Evolutionary conservation across 2,113 vertebrate genomes (phyloP).

Genomic region (Octodon degus): DNA sequence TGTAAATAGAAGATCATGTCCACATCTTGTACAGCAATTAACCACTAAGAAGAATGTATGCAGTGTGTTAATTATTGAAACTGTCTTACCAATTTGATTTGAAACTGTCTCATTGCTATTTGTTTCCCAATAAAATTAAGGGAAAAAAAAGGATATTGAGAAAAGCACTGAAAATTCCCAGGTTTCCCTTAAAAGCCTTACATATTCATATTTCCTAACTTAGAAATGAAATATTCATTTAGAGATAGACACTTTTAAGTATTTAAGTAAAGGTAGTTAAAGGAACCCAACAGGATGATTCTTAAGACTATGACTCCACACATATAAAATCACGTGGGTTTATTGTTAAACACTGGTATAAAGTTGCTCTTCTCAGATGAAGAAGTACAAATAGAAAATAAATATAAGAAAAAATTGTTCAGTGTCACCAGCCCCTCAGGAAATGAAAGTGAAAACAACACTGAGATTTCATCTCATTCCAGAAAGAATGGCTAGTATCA

Average conservation of each 20-base stretch:
- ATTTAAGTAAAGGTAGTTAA: not conserved
- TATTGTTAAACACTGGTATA: constrained; percentile 2
- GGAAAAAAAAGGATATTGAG: too few species aligned
- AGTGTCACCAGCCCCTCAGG: not conserved
- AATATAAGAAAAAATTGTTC: not conserved
- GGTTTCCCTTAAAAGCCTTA: not conserved
- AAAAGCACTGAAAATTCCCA: not conserved
- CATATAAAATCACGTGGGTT: not conserved
- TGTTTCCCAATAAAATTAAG: too few species aligned
- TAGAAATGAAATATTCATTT: constrained; percentile 32
- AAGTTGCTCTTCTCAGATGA: not conserved
- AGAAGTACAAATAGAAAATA: not conserved
- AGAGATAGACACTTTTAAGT: constrained; percentile 4
- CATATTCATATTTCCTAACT: not conserved
- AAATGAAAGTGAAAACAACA: not conserved
- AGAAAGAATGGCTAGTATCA: not conserved
- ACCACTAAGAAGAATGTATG: too few species aligned
- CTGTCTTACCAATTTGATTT: too few species aligned
- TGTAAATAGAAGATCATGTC: too few species aligned
- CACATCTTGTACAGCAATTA: too few species aligned
- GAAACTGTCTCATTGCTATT: too few species aligned
- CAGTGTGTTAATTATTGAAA: too few species aligned
- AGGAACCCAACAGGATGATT: not conserved
- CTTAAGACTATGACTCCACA: not conserved
- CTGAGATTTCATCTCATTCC: not conserved